Conservation (phyloP, 2,888 invertebrate genomes). For the Drosophila anomelani region DNA sequence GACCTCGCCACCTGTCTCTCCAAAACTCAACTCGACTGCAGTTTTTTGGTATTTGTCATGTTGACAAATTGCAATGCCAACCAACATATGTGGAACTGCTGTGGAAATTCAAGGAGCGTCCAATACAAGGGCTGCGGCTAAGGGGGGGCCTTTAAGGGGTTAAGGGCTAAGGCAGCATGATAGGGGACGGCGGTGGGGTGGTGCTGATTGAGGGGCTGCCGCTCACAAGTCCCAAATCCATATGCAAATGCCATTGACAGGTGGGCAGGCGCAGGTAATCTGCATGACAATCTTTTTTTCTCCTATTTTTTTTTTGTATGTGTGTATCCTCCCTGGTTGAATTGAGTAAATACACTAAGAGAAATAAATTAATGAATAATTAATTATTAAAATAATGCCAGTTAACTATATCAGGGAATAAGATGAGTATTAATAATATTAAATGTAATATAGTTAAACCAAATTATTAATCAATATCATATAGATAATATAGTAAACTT, state of each 20-base stretch:
- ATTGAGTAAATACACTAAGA: constrained; percentile 35
- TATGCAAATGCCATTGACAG: constrained; percentile 62
- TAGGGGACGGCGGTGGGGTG: background rate
- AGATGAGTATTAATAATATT: too few relatives aligned
- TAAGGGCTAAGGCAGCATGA: constrained; percentile 6
- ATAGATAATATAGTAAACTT: background rate
- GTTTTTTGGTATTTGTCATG: constrained; percentile 59
- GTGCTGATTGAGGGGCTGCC: constrained; percentile 23
- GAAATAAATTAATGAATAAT: constrained; percentile 2
- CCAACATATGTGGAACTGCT: constrained; percentile 39
- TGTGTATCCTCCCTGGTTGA: constrained; percentile 12
- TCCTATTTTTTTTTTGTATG: constrained; percentile 4
- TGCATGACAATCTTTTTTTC: constrained; percentile 44
- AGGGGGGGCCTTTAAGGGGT: constrained; percentile 4
- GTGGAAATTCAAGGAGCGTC: constrained; percentile 17
- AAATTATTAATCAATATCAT: too few relatives aligned
- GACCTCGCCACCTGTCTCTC: constrained; percentile 11
- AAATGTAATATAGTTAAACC: too few relatives aligned
- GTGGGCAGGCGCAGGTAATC: constrained; percentile 49
- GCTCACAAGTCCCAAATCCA: constrained; percentile 51
- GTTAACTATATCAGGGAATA: too few relatives aligned
- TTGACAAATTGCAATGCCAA: constrained; percentile 69
- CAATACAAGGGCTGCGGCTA: background rate
- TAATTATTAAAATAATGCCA: too few relatives aligned
- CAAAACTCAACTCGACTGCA: constrained; percentile 39